Conservation (phyloP, 2,113 vertebrate species). For the Petaurus breviceps region DNA sequence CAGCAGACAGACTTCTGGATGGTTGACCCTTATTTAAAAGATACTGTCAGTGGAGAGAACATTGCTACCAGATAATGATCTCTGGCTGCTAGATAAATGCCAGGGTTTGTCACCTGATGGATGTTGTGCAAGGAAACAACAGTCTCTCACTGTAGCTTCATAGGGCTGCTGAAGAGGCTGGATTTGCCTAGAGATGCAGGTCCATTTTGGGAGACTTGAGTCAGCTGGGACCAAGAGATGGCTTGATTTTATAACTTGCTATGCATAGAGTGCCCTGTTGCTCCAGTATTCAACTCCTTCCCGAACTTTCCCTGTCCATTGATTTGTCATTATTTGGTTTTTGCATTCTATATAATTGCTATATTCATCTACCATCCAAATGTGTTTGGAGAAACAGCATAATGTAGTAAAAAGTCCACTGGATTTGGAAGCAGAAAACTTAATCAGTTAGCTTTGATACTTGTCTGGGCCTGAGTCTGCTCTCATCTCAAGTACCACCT, state of each 20-base stretch:
- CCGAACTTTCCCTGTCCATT: background rate
- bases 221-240: background rate
- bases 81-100: constrained; percentile 77
- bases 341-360: background rate
- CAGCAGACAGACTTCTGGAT: constrained; percentile 58
- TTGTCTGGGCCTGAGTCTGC: background rate
- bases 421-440: background rate
- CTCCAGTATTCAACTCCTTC: background rate
- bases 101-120: constrained; percentile 65
- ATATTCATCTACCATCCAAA: background rate
- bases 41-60: constrained; percentile 74
- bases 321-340: background rate
- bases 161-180: background rate
- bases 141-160: constrained; percentile 54
- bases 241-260: background rate
- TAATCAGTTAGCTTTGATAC: background rate
- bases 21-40: constrained; percentile 78
- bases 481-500: background rate
- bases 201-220: background rate
- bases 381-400: background rate
- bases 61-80: constrained; percentile 69
- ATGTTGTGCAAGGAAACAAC: constrained; percentile 70
- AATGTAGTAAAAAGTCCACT: background rate
- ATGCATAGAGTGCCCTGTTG: background rate
- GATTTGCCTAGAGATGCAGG: background rate